Evolutionary conservation across 2,113 vertebrate species (phyloP).

Genomic region (Phaethornis superciliosus): DNA sequence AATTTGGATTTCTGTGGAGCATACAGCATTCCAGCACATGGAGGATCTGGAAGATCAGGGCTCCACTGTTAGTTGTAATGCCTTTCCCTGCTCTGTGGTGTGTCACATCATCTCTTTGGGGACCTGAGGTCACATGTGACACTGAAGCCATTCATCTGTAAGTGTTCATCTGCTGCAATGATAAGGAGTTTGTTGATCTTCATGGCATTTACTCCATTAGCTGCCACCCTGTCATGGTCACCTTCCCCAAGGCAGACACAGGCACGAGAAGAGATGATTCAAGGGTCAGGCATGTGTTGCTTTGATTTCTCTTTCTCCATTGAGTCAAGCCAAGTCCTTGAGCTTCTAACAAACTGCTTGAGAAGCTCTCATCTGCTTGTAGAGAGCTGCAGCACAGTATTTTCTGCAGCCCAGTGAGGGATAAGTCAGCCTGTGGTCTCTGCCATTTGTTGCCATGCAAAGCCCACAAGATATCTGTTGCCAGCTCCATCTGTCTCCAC

Average conservation of each 20-base stretch:
- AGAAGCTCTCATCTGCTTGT: not conserved
- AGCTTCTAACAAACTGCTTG: not conserved
- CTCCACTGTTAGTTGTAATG: rapidly evolving
- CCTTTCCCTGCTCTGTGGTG: not conserved
- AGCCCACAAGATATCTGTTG: not conserved
- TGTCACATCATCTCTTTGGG: not conserved
- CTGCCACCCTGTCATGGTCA: not conserved
- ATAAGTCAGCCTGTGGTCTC: not conserved
- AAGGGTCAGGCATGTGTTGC: not conserved
- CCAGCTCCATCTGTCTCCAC: not conserved
- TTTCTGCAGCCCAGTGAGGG: not conserved
- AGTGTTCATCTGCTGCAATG: not conserved
- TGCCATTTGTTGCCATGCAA: not conserved
- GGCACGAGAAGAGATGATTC: not conserved
- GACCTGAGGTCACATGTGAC: not conserved
- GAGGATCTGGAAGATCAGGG: not conserved
- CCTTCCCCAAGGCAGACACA: not conserved
- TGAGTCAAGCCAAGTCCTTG: not conserved
- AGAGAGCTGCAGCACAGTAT: not conserved
- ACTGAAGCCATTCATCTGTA: not conserved
- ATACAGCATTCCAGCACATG: not conserved
- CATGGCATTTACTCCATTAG: not conserved
- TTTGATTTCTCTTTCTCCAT: not conserved
- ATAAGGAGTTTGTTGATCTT: not conserved
- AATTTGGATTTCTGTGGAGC: not conserved